phyloP scores from a whole-genome alignment of 2,888 invertebrate species.

The Ptilodon capucinus region DNA sequence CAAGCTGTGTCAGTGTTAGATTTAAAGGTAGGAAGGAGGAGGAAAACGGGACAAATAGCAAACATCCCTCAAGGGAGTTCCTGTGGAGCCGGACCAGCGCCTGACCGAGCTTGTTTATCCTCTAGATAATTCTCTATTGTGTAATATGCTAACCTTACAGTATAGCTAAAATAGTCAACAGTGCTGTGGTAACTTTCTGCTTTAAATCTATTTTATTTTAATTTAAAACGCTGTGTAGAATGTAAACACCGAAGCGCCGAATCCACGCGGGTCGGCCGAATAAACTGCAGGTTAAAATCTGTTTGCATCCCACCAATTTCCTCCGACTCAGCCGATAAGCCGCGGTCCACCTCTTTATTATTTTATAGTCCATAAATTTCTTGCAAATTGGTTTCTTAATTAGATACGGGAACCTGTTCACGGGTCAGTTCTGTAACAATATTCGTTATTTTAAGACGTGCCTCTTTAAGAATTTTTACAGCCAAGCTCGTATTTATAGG shows the following conservation, averaged over 20 bases:
- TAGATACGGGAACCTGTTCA: constrained; percentile 60
- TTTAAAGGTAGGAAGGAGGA: no score
- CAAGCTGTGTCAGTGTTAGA: no score
- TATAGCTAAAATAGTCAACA: neutral
- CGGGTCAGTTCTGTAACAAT: constrained; percentile 38
- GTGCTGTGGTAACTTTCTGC: neutral
- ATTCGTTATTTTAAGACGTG: constrained; percentile 40
- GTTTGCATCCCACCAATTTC: constrained; percentile 47
- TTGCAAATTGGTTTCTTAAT: constrained; percentile 78
- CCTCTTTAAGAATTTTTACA: constrained; percentile 33
- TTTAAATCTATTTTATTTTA: constrained; percentile 15
- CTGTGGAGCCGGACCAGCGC: no score
- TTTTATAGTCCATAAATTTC: constrained; percentile 72
- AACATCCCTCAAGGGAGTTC: no score
- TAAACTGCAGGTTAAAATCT: constrained; percentile 46
- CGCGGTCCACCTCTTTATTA: constrained; percentile 49
- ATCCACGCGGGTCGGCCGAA: constrained; percentile 31
- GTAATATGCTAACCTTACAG: neutral
- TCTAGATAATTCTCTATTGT: no score
- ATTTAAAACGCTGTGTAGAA: constrained; percentile 8
- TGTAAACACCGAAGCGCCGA: neutral
- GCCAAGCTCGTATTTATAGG: neutral
- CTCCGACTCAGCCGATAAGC: constrained; percentile 55
- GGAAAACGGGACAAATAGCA: no score
- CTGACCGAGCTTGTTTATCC: no score